Base-by-base conservation (phyloP, 2,888 invertebrate species). In the Exocentrus adspersus region DNA sequence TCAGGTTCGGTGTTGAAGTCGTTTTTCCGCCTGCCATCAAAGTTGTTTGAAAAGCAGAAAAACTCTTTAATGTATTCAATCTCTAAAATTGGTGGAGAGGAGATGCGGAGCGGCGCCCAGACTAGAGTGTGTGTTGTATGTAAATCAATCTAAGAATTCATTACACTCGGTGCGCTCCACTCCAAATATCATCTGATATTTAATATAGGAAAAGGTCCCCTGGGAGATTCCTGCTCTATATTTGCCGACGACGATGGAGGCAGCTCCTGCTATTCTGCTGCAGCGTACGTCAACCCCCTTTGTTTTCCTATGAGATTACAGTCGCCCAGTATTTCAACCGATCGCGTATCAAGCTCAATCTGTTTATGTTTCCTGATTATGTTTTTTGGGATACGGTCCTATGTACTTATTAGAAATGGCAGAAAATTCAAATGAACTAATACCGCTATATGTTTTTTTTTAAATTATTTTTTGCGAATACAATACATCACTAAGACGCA, bases 81-180 rank as follows among this genome's bases (percentile, higher is more conserved):
- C 64, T 62, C 32, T 30, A 12, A 57, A 61, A 65, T 65, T 65
- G 61, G 57, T 19, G 43, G 21, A 54, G 51, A 54, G 60, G 52
- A 60, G 43, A 60, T 42, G 51, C 51, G 45, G 28, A 59, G 43
- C 43, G 53, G 60, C 60, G 60, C 45, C 56, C 57, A 59, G 61
- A 69, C 68, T 62, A 65, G 65, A 65, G 54, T 67, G 67, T 67
- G 67, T 64, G 66, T 67, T 71, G 68, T 66, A 67, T 71, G 69
- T 66, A 71, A 71, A 71, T 71, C 67, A 67, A 66, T 67, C 64
- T 67, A 37, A 60, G 71, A 67, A 71, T 67, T 69, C 71, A 71
- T 71, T 65, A 67, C 46, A 51, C 24, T 51, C 64, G 57, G 43
- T 69, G 48, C 67, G 64, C 50, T 66, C 64, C 24, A 60, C 64